Evolutionary conservation across 2,797 vertebrate genomes (phyloP), one percentile per base, ranked within the genome.

Genomic region (Halcyon leucocephala): DNA sequence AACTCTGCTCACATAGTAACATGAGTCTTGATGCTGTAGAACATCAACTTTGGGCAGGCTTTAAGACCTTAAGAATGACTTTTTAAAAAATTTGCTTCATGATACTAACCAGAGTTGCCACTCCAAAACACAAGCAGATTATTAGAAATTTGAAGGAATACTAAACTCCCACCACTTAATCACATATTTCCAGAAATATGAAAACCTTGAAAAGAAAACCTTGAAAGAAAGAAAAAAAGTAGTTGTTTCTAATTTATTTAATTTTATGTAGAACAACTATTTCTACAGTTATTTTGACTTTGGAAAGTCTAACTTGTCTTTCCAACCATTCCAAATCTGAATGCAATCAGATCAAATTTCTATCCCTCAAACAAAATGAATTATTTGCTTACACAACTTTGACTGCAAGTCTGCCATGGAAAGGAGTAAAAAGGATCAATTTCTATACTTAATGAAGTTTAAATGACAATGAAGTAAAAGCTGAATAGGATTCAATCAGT

Each of bases 391-490:
- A 96, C 48, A 65, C 12, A 90, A 80, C 28, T 74, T 79, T 1
- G 5, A 90, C 71, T 93, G 64, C 71, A 94, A 93, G 42, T 76
- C 48, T 78, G 73, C 49, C 52, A 81, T 13, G 61, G 41, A 94
- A 97, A 89, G 44, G 26, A 90, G 55, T 31, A 86, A 72, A 95
- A 89, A 52, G 76, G 93, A 97, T 31, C 3, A 86, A 90, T 95
- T 93, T 95, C 74, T 90, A 28, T 85, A 86, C 28, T 89, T 95
- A 96, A 87, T 64, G 72, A 88, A 89, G 82, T 95, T 82, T 93
- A 96, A 97, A 86, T 91, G 89, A 94, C 91, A 96, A 86, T 74
- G 82, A 94, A 94, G 83, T 61, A 91, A 91, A 96, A 94, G 67
- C 57, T 88, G 88, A 97, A 96, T 81, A 95, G 89, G 66, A 67